Evolutionary conservation across 2,113 vertebrate genomes (phyloP), one percentile per base, ranked within the genome.

Genomic region (Argyrosomus japonicus): DNA sequence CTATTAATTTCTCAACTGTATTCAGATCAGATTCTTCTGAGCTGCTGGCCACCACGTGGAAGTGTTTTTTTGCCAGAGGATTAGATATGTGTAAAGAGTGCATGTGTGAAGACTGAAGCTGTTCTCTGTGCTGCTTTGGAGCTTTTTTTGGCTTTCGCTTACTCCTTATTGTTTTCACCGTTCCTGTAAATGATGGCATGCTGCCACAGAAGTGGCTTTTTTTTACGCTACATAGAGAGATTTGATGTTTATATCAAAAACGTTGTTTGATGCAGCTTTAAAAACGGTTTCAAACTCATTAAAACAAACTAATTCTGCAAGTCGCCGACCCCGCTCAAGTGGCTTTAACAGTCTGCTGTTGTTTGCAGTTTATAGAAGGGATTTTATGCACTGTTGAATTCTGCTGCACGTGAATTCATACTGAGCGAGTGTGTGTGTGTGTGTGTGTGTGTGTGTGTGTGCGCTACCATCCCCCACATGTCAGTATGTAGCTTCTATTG

Each of bases 401-500:
- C 36, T 21, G 15, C 25, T 61, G 47, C 21, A 57, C 1, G 7
- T 68, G 51, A 65, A 23, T 73, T 62, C 51, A 81, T 67, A 48
- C 32, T 75, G 47, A 62, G 47, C 5, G 23, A 25, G 21, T 60
- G 21, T 51, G 57, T 75, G 57, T 51, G 21, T 60, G 21, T 51
- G 57, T 75, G 57, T 51, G 32, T 32, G 21, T 65, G 21, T 51
- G 57, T 75, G 56, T 50, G 65, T 43, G 19, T 14, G 65, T 10
- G n/a, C 71, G 32, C 32, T 36, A 36, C 79, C 82, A n/a, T 65
- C 88, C 79, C 88, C 79, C 82, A 79, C 70, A 8, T 61, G 79
- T 73, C 75, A 77, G 54, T 21, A 21, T 63, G 68, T 8, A 68
- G 40, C 73, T 43, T 43, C 56, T 53, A 63, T 62, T 82, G 79